Base-by-base conservation (phyloP, 2,113 vertebrate genomes). In the Pelusios castaneus region DNA sequence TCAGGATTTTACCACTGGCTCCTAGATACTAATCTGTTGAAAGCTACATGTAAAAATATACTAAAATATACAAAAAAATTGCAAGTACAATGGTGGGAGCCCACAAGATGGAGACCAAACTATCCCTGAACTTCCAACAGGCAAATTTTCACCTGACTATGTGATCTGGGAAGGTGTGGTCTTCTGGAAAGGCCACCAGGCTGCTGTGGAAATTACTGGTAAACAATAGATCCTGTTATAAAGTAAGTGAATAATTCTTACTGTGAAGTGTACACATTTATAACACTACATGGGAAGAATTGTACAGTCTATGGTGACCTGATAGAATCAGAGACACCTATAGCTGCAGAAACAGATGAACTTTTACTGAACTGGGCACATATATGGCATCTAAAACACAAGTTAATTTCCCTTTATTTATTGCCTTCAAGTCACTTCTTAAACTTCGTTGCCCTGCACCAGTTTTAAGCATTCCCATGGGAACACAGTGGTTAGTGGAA, bases 91-190 rank as follows among this genome's bases (percentile, higher is more conserved):
- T 84, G 80, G 90, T 94, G 93, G 95, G 70, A 83, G 82, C 91
- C 90, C 73, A 82, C 5, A 52, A 14, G 60, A 70, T 79, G 95
- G n/a, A 91, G 2, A 89, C 70, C 89, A 93, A 96, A 82, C 85
- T 92, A 95, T 91, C 79, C 13, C 77, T 89, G 45, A 87, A 31
- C 52, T 86, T 85, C 95, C 91, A 56, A 47, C 45, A 19, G 12
- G 77, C 80, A 82, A 89, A 91, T 85, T 89, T 90, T 96, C 88
- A 97, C 93, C 73, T 97, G 94, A 80, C 89, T 87, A 94, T 82
- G 73, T n/a, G 87, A 79, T 90, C 21, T 2, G 10, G 88, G 82
- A 95, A 96, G 92, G 94, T 93, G 88, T 93, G 89, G 82, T 60
- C 95, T 95, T 92, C 89, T 93, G 60, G 92, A 93, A 96, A 93